A percentile compares a stretch with the other conserved stretches of the same genome.
Conservation (phyloP, 2,797 vertebrate species). For the Selene dorsalis region DNA sequence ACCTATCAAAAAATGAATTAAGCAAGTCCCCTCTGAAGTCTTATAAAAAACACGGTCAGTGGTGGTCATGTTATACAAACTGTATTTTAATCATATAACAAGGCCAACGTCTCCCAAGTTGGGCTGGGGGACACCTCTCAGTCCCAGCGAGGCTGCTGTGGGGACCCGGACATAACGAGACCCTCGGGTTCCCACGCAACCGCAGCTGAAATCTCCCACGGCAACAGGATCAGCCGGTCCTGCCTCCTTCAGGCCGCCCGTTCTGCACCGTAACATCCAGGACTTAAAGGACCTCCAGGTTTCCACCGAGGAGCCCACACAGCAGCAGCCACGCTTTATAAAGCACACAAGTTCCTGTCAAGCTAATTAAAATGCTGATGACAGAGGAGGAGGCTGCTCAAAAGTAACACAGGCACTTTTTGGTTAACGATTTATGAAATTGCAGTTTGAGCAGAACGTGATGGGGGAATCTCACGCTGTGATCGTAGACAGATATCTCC, state of each 20-base stretch:
- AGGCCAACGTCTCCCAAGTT: not conserved
- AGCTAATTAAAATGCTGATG: conserved; percentile 45
- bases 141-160: conserved; percentile 29
- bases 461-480: conserved; percentile 26
- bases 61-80: not conserved
- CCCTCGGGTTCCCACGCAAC: conserved; percentile 47
- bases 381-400: conserved; percentile 34
- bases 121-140: conserved; percentile 40
- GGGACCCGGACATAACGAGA: conserved; percentile 48
- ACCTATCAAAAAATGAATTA: not conserved
- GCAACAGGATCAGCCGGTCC: conserved; percentile 46
- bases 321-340: conserved; percentile 6
- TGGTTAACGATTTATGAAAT: conserved; percentile 66
- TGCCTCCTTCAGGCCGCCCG: conserved; percentile 1
- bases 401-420: conserved; percentile 41
- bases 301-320: conserved; percentile 12
- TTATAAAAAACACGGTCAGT: not conserved
- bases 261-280: conserved; percentile 11
- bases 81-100: not conserved
- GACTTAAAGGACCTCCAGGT: not conserved
- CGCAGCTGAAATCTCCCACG: conserved; percentile 58
- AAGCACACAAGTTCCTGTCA: conserved; percentile 22
- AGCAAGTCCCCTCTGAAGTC: not conserved
- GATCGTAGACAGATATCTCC: conserved; percentile 1
- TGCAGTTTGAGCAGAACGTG: conserved; percentile 32